Percentiles rank a stretch among this genome's conserved stretches.
Evolutionary conservation across 1,140 invertebrate genomes (phyloP).

Genomic region (Eurosta solidaginis): DNA sequence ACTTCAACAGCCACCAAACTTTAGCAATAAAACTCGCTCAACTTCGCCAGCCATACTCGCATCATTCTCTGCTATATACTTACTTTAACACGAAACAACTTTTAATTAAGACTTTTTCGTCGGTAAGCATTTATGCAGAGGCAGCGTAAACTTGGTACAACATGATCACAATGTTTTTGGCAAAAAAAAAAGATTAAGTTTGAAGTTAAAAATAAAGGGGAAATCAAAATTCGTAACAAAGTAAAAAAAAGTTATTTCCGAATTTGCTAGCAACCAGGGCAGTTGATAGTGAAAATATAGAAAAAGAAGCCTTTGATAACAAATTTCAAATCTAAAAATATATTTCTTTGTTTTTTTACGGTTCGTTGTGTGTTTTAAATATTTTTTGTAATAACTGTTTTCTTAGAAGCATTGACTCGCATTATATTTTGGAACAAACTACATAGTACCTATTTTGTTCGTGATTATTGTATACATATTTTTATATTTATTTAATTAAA

Average conservation of each 20-base stretch:
- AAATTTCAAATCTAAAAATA: too few species aligned
- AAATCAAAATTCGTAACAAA: not conserved
- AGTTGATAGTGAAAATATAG: not conserved
- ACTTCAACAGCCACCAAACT: not conserved
- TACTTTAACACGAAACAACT: not conserved
- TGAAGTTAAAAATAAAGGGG: not conserved
- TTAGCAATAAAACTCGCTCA: not conserved
- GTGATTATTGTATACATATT: too few species aligned
- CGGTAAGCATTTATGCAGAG: too few species aligned
- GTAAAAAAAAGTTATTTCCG: not conserved
- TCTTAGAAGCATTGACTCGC: too few species aligned
- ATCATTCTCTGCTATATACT: not conserved
- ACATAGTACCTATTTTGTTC: too few species aligned
- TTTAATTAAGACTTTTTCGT: constrained; percentile 29
- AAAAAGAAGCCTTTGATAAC: too few species aligned
- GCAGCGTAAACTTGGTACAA: too few species aligned
- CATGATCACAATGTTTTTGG: constrained; percentile 19
- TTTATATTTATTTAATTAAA: too few species aligned
- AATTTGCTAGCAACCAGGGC: not conserved
- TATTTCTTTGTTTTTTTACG: too few species aligned
- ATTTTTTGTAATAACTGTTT: too few species aligned
- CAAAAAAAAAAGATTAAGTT: not conserved
- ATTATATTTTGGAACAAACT: too few species aligned
- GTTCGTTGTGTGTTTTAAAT: too few species aligned
- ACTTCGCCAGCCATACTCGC: not conserved